A percentile compares a stretch with the other conserved stretches of the same genome.
Evolutionary conservation across 2,888 invertebrate species (phyloP).

Genomic region (Periphyllus acericola): DNA sequence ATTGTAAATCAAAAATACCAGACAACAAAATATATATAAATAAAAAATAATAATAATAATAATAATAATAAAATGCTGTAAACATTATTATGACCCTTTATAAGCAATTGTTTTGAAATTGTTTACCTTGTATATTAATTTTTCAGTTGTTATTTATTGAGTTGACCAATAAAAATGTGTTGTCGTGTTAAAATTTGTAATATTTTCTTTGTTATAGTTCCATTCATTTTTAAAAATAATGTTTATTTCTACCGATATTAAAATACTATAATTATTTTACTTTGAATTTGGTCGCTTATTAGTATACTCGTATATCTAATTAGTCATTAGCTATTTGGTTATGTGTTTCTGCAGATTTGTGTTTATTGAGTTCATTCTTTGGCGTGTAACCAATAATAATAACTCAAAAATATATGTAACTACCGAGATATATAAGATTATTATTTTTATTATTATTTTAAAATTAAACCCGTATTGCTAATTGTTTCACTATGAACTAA

Average conservation of each 20-base stretch:
- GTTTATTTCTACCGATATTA: background rate
- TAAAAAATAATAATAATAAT: conserved; percentile 29
- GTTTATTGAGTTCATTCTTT: too few species aligned
- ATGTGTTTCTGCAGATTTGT: too few species aligned
- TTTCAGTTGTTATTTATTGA: conserved; percentile 47
- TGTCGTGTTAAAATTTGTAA: background rate
- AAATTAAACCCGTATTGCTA: conserved; percentile 49
- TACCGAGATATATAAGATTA: conserved; percentile 36
- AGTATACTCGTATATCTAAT: too few species aligned
- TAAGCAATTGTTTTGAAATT: conserved; percentile 17
- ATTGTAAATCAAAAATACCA: conserved; percentile 58
- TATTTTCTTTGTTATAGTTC: background rate
- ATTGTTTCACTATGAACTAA: conserved; percentile 57
- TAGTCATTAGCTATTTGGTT: too few species aligned
- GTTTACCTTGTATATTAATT: background rate
- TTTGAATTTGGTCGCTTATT: too few species aligned
- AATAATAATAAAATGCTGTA: background rate
- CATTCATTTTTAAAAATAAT: background rate
- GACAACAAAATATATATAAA: conserved; percentile 47
- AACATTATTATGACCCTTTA: background rate
- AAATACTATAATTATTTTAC: background rate
- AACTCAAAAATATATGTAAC: background rate
- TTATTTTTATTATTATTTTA: conserved; percentile 44
- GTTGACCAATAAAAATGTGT: background rate
- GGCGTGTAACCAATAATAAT: conserved; percentile 32